Base-by-base conservation (phyloP, 2,113 vertebrate genomes). In the Ptilorrhoa leucosticta region DNA sequence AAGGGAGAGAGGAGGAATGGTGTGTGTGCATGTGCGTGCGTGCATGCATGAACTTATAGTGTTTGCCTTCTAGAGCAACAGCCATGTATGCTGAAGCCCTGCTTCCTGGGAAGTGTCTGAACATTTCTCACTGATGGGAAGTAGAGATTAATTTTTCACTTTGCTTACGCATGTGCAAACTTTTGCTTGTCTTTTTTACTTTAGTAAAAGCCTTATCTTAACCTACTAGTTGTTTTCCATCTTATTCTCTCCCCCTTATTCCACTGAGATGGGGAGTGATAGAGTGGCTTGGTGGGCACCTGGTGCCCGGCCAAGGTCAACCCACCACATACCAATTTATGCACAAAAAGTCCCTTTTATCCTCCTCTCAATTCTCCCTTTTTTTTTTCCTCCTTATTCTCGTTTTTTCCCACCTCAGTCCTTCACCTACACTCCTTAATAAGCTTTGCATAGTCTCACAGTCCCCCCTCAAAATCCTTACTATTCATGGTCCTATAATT, bases 21-120 rank as follows among this genome's bases (percentile, higher is more conserved):
- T 1, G 10, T 13, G 10, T 2, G 22, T 27, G 13, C 7, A 30
- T 22, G 18, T 15, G 20, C 14, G 13, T 15, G 27, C 7, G 22
- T 24, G 15, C 31, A 30, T 30, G 44, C 20, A 26, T 47, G 33
- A 54, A 19, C 15, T n/a, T 19, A 7, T 3, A 73, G 30, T 24
- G 9, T 42, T 50, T 58, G 37, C 21, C 3, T 58, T 17, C 44
- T 44, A 22, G 11, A 58, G 17, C 8, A 42, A 31, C 2, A 3
- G 21, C 16, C 20, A 5, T 57, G 26, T 3, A 14, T 26, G 35
- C 51, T 50, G 44, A 58, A 58, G 26, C 9, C 21, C 21, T 66
- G 16, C 13, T 86, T 86, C 51, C 31, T 21, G 31, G 17, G 13
- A 86, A 50, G 7, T 31, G 11, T n/a, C 26, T 50, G 44, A 58